phyloP scores from a whole-genome alignment of 2,113 vertebrate species.

The Serinus canaria region DNA sequence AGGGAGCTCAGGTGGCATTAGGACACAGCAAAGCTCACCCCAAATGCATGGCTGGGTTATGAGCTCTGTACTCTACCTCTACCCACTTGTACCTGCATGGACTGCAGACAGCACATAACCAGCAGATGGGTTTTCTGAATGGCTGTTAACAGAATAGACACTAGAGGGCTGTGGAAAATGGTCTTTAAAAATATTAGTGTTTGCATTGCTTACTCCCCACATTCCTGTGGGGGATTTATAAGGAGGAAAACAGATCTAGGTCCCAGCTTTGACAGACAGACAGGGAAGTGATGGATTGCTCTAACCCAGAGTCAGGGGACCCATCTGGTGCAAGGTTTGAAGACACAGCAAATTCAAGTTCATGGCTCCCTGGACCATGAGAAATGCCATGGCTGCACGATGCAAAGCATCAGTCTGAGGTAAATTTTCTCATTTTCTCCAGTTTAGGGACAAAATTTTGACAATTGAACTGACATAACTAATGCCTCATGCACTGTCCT shows the following conservation, averaged over 20 bases:
- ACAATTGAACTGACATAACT: neutral
- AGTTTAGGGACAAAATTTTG: neutral
- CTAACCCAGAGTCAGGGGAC: neutral
- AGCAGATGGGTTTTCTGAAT: neutral
- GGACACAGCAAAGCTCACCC: neutral
- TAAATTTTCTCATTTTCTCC: neutral
- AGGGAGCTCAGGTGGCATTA: neutral
- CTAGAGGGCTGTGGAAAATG: slow-evolving; percentile 28
- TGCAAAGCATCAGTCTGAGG: neutral
- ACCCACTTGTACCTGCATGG: fast-evolving
- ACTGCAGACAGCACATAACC: neutral
- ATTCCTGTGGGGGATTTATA: neutral
- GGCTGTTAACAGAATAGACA: neutral
- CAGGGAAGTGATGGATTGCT: neutral
- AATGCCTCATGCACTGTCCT: neutral
- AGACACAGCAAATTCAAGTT: neutral
- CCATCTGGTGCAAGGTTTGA: neutral
- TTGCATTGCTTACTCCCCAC: neutral
- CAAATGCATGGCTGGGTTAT: neutral
- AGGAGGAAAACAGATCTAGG: neutral
- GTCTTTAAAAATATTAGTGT: neutral
- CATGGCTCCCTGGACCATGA: neutral
- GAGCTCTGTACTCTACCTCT: neutral
- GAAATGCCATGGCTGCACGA: neutral
- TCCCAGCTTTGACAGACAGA: neutral